Percentiles rank a stretch among this genome's conserved stretches.
Conservation (phyloP, 2,888 invertebrate species). For the Hymenopus coronatus region DNA sequence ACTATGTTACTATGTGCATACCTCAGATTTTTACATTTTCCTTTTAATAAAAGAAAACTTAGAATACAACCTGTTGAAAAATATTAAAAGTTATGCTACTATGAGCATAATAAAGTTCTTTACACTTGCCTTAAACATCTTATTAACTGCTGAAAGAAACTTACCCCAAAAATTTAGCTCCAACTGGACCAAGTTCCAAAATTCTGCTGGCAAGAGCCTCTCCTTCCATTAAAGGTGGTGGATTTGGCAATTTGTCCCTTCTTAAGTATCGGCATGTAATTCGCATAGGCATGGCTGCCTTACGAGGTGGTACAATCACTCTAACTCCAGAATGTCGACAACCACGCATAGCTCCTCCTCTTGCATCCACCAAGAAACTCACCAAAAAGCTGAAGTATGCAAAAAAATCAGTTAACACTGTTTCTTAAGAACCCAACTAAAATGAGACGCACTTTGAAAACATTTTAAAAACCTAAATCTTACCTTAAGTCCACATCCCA, state of each 20-base stretch:
- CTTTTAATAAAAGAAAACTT: too few species aligned
- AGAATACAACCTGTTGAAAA: too few species aligned
- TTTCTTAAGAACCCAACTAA: not conserved
- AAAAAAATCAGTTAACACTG: not conserved
- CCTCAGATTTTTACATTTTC: too few species aligned
- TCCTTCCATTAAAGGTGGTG: constrained; percentile 96
- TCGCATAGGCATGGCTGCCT: constrained; percentile 92
- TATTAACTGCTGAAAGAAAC: constrained; percentile 36
- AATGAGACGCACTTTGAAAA: not conserved
- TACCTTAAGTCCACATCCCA: too few species aligned
- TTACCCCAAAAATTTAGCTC: constrained; percentile 94
- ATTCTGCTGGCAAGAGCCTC: constrained; percentile 94
- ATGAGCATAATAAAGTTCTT: too few species aligned
- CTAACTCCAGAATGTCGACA: constrained; percentile 97
- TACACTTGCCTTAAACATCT: too few species aligned
- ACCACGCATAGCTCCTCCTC: constrained; percentile 98
- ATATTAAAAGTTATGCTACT: too few species aligned
- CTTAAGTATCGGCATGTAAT: constrained; percentile 92
- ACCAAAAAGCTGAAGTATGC: constrained; percentile 77
- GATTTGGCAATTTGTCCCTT: constrained; percentile 71
- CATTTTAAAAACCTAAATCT: too few species aligned
- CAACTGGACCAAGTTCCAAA: constrained; percentile 92
- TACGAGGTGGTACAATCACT: constrained; percentile 93
- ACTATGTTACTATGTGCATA: too few species aligned
- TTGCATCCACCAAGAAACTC: constrained; percentile 98